Evolutionary conservation across 2,797 vertebrate genomes (phyloP).

Genomic region (Decapterus maruadsi): DNA sequence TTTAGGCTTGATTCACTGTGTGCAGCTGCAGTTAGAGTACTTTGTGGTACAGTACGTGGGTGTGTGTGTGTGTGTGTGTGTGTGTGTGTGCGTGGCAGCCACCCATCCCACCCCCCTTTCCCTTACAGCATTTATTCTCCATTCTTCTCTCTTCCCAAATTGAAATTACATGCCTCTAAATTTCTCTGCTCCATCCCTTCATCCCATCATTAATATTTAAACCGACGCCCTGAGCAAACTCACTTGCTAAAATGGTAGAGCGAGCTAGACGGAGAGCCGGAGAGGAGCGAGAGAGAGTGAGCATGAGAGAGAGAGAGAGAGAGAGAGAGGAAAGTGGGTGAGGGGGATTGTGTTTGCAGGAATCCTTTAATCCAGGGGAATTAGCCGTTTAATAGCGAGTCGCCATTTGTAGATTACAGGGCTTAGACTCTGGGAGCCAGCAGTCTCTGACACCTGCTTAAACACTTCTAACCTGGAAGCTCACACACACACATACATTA

Average conservation of each 20-base stretch:
- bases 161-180: slow-evolving; percentile 75
- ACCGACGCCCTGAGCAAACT: slow-evolving; percentile 79
- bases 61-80: slow-evolving; percentile 19
- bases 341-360: slow-evolving; percentile 81
- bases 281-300: neutral
- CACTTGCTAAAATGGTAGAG: slow-evolving; percentile 36
- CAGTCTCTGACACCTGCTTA: slow-evolving; percentile 79
- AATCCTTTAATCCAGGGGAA: slow-evolving; percentile 86
- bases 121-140: slow-evolving; percentile 11
- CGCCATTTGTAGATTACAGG: slow-evolving; percentile 85
- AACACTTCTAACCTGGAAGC: slow-evolving; percentile 64
- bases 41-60: slow-evolving; percentile 11
- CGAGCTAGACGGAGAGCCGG: neutral
- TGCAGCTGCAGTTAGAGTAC: slow-evolving; percentile 9
- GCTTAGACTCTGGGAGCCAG: slow-evolving; percentile 76
- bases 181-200: slow-evolving; percentile 63
- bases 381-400: slow-evolving; percentile 85
- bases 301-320: neutral
- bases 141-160: slow-evolving; percentile 48
- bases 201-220: slow-evolving; percentile 85
- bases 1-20: slow-evolving; percentile 10
- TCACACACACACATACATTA: neutral
- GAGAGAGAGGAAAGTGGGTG: slow-evolving; percentile 31
- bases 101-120: neutral
- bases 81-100: slow-evolving; percentile 16